Percentiles rank a stretch among this genome's conserved stretches.
phyloP scores from a whole-genome alignment of 2,797 vertebrate species.

The Heterohyrax brucei region DNA sequence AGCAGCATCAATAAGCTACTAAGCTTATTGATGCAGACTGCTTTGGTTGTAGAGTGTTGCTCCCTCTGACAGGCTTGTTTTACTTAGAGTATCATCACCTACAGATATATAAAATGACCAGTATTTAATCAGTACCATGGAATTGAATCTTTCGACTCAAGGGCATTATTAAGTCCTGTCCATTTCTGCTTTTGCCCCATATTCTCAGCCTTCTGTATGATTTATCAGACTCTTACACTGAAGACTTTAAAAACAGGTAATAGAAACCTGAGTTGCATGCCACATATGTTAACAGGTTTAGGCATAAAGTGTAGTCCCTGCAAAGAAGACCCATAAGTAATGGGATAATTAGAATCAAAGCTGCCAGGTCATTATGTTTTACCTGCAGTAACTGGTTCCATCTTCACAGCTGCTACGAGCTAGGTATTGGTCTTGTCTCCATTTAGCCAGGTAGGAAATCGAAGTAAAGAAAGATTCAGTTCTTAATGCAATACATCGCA shows the following conservation, averaged over 20 bases:
- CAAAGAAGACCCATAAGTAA: neutral
- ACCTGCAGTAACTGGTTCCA: neutral
- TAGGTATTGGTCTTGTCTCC: neutral
- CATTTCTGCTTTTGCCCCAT: neutral
- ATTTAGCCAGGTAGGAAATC: neutral
- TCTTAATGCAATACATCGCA: slow-evolving; percentile 9
- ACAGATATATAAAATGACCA: neutral
- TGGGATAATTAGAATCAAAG: neutral
- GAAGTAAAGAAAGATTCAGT: slow-evolving; percentile 59
- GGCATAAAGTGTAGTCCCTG: neutral
- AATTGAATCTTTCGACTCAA: slow-evolving; percentile 37
- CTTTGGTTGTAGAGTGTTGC: neutral
- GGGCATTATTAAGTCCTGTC: neutral
- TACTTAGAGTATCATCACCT: neutral
- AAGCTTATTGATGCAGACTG: neutral
- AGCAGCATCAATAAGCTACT: slow-evolving; percentile 14
- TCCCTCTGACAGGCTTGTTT: neutral
- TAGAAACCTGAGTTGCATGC: neutral
- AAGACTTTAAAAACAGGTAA: slow-evolving; percentile 32
- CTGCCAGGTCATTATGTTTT: neutral
- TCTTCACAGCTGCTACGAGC: slow-evolving; percentile 17
- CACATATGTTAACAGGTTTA: slow-evolving; percentile 4
- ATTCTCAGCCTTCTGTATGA: neutral
- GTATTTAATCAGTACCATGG: slow-evolving; percentile 54
- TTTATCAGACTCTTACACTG: neutral